phyloP scores from a whole-genome alignment of 2,888 invertebrate species.

The Sphaerophoria rueppellii region DNA sequence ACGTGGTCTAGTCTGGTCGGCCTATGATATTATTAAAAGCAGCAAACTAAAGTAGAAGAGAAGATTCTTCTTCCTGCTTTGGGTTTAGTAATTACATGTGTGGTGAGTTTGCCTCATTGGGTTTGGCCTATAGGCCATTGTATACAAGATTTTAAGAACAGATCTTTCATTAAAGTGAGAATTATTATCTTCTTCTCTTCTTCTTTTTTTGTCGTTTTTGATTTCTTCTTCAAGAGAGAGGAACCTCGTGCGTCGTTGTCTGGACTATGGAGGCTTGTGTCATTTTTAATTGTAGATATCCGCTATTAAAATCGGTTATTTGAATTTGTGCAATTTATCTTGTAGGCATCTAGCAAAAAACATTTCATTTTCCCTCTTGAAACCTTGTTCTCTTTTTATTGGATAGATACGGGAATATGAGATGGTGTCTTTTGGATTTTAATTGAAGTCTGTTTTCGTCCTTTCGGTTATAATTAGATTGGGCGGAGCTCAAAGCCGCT shows the following conservation, averaged over 20 bases:
- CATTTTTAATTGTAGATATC: constrained; percentile 73
- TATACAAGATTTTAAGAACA: constrained; percentile 20
- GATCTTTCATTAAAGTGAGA: constrained; percentile 66
- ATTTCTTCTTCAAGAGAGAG: neutral
- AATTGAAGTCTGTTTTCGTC: constrained; percentile 63
- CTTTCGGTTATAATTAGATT: constrained; percentile 63
- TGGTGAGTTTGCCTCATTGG: constrained; percentile 46
- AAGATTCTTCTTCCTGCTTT: constrained; percentile 62
- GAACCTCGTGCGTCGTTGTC: constrained; percentile 12
- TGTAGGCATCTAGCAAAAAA: constrained; percentile 56
- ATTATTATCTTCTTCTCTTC: constrained; percentile 52
- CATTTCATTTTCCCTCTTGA: constrained; percentile 8
- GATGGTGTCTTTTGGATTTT: constrained; percentile 33
- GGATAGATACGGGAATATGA: neutral
- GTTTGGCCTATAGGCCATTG: constrained; percentile 24
- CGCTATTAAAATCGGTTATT: constrained; percentile 73
- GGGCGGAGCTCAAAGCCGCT: constrained; percentile 45
- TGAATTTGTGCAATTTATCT: constrained; percentile 72
- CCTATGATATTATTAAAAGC: constrained; percentile 62
- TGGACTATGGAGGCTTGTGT: constrained; percentile 62
- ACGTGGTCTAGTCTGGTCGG: constrained; percentile 8
- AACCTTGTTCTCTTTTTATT: constrained; percentile 1
- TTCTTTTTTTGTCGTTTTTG: neutral
- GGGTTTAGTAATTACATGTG: constrained; percentile 64
- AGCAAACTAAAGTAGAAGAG: neutral